A percentile compares a stretch with the other conserved stretches of the same genome.
phyloP scores from a whole-genome alignment of 2,888 invertebrate species.

The Amphipyra tragopoginis region DNA sequence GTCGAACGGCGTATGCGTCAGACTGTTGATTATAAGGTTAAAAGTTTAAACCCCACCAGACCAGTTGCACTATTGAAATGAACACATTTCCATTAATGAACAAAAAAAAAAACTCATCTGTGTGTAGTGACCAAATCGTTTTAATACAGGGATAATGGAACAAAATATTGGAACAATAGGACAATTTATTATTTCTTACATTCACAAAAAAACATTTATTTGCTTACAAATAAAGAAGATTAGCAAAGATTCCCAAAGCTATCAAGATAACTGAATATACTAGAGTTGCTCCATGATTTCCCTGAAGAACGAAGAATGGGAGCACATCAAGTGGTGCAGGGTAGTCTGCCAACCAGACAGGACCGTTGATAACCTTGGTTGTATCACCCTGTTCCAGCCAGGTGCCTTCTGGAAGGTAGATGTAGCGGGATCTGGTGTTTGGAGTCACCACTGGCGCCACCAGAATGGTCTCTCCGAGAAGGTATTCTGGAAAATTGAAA shows the following conservation, averaged over 20 bases:
- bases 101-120: no score
- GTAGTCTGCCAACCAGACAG: constrained; percentile 87
- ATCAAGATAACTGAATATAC: constrained; percentile 28
- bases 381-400: constrained; percentile 90
- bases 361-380: constrained; percentile 24
- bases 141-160: no score
- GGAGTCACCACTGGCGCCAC: constrained; percentile 92
- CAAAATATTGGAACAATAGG: no score
- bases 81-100: no score
- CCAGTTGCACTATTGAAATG: no score
- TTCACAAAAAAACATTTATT: no score
- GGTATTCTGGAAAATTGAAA: constrained; percentile 90
- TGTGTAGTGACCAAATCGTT: no score
- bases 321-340: constrained; percentile 90
- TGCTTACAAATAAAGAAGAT: constrained; percentile 1
- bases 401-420: constrained; percentile 92
- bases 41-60: no score
- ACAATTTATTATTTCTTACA: no score
- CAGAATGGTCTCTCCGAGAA: constrained; percentile 92
- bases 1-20: no score
- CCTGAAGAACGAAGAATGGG: constrained; percentile 86
- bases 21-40: no score
- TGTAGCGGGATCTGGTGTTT: constrained; percentile 86
- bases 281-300: constrained; percentile 3
- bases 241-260: constrained; percentile 12